Base-by-base conservation (phyloP, 30 jellyfish, hydroid and myxozoan genomes). In the Hydractinia symbiolongicarpus region DNA sequence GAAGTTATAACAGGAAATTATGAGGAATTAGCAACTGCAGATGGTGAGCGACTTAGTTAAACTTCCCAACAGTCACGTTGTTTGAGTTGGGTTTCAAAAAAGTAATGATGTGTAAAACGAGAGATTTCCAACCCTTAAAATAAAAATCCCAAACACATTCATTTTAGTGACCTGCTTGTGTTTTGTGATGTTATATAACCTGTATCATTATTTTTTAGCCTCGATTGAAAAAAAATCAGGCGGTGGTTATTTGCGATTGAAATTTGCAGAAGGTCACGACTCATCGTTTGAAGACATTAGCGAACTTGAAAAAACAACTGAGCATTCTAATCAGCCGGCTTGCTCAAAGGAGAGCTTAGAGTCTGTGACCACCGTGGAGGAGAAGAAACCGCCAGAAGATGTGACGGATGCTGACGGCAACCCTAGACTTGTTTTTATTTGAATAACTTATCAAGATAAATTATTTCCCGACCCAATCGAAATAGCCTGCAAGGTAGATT, bases 1-100 rank as follows among this genome's bases (percentile, higher is more conserved):
- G 85, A 77, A 61, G 73, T 77, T 55, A 44, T 77, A 44, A 44
- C 52, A n/a, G 85, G 85, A 11, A 76, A 61, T 20, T 54, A 76
- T 55, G 19, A 19, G 15, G 85, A 77, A 55, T 75, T 54, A 54
- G 13, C 60, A 54, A 54, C 85, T 6, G 74, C 19, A n/a, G 40
- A 13, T 64, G 74, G 74, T 64, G 17, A 64, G 74, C 40, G 74
- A 51, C 40, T 6, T n/a, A 13, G 4, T 64, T 6, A 64, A 4
- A 64, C 74, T 9, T 64, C 4, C 40, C 19, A n/a, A 64, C 19
- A 6, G 19, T 44, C 74, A 16, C 15, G 3, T 58, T 16, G 1
- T 58, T 58, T 58, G 19, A 58, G 69, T 58, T 58, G 19, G 2
- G 69, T 58, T 58, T 13, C 3, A 58, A 16, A 58, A 16, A 58